These are phyloP conservation scores for Xestia rhomboidea DNA, from an alignment of 2,888 invertebrate genomes.

Conservation along the genomic window DNA sequence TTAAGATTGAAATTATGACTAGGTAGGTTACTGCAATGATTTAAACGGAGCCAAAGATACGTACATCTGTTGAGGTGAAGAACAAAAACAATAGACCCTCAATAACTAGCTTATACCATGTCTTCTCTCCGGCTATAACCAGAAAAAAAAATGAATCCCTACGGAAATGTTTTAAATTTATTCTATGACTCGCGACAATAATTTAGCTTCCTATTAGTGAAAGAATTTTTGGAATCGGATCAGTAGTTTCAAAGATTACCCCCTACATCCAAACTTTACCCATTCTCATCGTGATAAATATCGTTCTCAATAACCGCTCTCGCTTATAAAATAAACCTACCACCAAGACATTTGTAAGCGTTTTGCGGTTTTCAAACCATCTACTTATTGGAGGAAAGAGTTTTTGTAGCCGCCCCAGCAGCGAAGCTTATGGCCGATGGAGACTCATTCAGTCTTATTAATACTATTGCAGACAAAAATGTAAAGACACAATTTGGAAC, in stretches of 20 bases:
- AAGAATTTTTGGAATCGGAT: not conserved
- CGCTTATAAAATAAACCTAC: slow-evolving; percentile 39
- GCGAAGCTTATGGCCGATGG: slow-evolving; percentile 64
- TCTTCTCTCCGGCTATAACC: no score
- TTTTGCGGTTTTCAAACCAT: slow-evolving; percentile 67
- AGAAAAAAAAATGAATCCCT: no score
- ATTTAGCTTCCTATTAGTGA: no score
- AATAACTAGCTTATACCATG: no score
- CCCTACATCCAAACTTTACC: no score
- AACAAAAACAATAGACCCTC: no score
- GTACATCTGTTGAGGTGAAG: no score
- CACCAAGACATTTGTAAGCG: slow-evolving; percentile 63
- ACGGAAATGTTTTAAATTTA: no score
- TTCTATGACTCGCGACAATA: no score
- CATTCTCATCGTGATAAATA: not conserved
- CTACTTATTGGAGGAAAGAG: slow-evolving; percentile 70
- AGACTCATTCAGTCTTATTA: slow-evolving; percentile 63
- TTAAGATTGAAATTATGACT: no score
- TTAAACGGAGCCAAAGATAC: not conserved
- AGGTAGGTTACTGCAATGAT: no score
- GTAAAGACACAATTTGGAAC: slow-evolving; percentile 59
- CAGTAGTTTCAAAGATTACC: no score
- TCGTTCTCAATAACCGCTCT: slow-evolving; percentile 18
- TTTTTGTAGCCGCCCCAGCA: slow-evolving; percentile 68
- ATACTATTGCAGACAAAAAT: slow-evolving; percentile 60